Evolutionary conservation across 1,140 invertebrate genomes (phyloP), one percentile per base, ranked within the genome.

Genomic region (Cydia fagiglandana): DNA sequence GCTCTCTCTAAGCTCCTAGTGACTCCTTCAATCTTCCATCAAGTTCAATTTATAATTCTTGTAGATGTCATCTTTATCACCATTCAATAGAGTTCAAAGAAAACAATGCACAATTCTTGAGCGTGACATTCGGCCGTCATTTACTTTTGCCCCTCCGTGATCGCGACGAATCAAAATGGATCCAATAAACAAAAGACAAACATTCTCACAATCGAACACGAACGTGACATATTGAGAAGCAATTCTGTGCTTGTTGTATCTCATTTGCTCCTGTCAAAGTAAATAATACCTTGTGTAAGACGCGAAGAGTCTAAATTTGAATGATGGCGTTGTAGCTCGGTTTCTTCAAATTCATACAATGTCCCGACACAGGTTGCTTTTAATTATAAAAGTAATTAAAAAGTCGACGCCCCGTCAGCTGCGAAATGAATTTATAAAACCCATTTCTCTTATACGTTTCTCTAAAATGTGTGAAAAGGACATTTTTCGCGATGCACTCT

Each of bases 371-470:
- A 77, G 80, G 76, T 85, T 79, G 81, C 85, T 88, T 86, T 85
- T 86, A 88, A 88, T 86, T 84, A 84, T 81, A 83, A 84, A 84
- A 81, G 80, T 83, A 88, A 88, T 88, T 88, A 84, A 81, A 85
- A 82, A 80, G 76, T 76, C 77, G 77, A 64, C 70, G 24, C 41
- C 73, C 78, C 53, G n/a, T 56, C 45, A 47, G 53, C 6, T n/a
- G 56, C 56, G 20, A 61, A 53, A 53, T 17, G 50, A 53, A 53
- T n/a, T n/a, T 61, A 24, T 61, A 53, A 47, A 53, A 53, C 50
- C 20, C 20, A 61, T 61, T n/a, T 61, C 20, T 17, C 17, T 61
- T 17, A 9, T 6, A 7, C 4, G 15, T 56, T 24, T 61, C 53
- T 56, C 53, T 24, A 61, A 61, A 61, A 61, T 17, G 9, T 61